A percentile compares a stretch with the other conserved stretches of the same genome.
Evolutionary conservation across 2,888 invertebrate genomes (phyloP).

Genomic region (Troides helena): DNA sequence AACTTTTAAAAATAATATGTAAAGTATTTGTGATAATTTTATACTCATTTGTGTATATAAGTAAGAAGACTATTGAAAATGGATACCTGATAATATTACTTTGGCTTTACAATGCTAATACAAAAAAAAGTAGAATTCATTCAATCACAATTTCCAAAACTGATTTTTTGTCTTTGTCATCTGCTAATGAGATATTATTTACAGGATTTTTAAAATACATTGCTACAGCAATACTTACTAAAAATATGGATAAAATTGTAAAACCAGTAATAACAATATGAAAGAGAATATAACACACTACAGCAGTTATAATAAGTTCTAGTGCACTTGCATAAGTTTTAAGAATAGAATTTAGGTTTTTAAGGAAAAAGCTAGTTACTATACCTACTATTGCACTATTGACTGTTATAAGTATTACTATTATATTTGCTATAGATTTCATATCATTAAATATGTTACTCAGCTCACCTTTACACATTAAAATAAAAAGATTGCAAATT

Average conservation of each 20-base stretch:
- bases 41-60: too few species aligned
- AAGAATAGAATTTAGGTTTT: slow-evolving; percentile 95
- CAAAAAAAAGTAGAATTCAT: slow-evolving; percentile 25
- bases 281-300: slow-evolving; percentile 92
- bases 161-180: slow-evolving; percentile 51
- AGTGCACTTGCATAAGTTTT: slow-evolving; percentile 97
- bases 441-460: slow-evolving; percentile 81
- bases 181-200: slow-evolving; percentile 62
- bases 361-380: slow-evolving; percentile 95
- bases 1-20: too few species aligned
- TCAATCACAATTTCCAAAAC: slow-evolving; percentile 53
- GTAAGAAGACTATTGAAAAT: not conserved
- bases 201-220: slow-evolving; percentile 96
- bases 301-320: slow-evolving; percentile 93
- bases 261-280: slow-evolving; percentile 90
- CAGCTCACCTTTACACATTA: slow-evolving; percentile 84
- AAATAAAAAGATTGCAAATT: slow-evolving; percentile 89
- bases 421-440: slow-evolving; percentile 81
- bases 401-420: slow-evolving; percentile 89
- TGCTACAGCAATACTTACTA: slow-evolving; percentile 90
- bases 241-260: slow-evolving; percentile 88
- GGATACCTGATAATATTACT: not conserved
- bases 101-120: not conserved
- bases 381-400: slow-evolving; percentile 96
- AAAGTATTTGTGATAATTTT: too few species aligned